phyloP scores from a whole-genome alignment of 2,888 invertebrate genomes.

The Volucella inanis region DNA sequence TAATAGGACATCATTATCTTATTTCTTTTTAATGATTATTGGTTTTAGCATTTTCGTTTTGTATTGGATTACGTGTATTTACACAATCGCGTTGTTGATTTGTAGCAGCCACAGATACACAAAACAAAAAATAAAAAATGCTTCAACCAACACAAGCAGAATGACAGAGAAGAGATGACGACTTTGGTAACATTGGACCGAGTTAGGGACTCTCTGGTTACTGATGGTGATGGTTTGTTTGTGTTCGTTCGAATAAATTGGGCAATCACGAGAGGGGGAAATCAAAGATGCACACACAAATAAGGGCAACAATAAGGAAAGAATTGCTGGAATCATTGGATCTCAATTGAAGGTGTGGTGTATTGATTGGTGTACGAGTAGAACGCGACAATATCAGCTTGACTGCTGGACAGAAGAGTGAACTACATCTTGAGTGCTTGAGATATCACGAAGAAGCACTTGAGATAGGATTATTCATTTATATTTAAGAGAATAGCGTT shows the following conservation, averaged over 20 bases:
- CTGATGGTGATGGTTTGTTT: neutral
- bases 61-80: constrained; percentile 66
- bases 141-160: neutral
- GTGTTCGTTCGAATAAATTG: constrained; percentile 45
- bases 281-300: constrained; percentile 52
- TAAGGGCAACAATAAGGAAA: constrained; percentile 45
- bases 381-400: neutral
- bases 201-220: no score
- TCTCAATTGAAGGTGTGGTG: constrained; percentile 46
- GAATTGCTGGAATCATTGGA: constrained; percentile 17
- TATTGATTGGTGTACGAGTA: constrained; percentile 2
- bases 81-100: constrained; percentile 30
- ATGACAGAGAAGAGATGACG: constrained; percentile 1
- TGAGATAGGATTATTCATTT: constrained; percentile 5
- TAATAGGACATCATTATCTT: constrained; percentile 73
- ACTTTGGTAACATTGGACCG: constrained; percentile 6
- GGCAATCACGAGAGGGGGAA: constrained; percentile 50
- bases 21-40: constrained; percentile 74
- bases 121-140: neutral
- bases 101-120: neutral
- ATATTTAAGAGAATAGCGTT: neutral
- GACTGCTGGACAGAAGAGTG: no score
- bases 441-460: neutral
- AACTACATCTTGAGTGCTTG: neutral
- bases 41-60: constrained; percentile 68